Base-by-base conservation (phyloP, 2,888 invertebrate species). In the Uloborus plumipes region DNA sequence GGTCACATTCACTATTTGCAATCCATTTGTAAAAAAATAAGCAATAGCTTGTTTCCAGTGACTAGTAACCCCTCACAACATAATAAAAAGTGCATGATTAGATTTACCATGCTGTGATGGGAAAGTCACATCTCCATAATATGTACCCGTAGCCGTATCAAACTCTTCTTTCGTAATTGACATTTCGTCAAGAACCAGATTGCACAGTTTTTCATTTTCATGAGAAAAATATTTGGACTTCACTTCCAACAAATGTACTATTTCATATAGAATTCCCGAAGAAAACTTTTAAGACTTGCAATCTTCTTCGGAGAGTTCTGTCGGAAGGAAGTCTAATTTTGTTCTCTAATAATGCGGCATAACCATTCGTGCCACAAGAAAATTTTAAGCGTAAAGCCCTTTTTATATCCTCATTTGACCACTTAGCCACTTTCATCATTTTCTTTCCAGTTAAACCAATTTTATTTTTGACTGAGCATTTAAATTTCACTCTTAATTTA, bases 51-150 rank as follows among this genome's bases (percentile, higher is more conserved):
- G 59, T n/a, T 70, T 70, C 59, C 39, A 59, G 9, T 49, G 31
- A n/a, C 59, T 47, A 11, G 39, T 39, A 0, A 58, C 13, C 7
- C 58, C 70, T 16, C 58, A 59, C 18, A 70, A 18, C 58, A 70
- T 70, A 16, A n/a, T n/a, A n/a, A 31, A 59, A 18, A 70, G 49
- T 6, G 20, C 70, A 59, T 70, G 58, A 18, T 39, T 70, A 47
- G 70, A 59, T 26, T 18, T 58, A 1, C 70, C 70, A 39, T 15
- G 14, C 18, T 70, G 70, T n/a, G 16, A 16, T 1, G 70, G 70
- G 18, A 58, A 70, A 31, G 70, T 70, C 4, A 55, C 59, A 47
- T 59, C 18, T 14, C 70, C 70, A 59, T 31, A 70, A 47, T 70
- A 70, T 0, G 70, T 39, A 4, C 58, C 39, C 1, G 70, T 47